Percentiles rank a stretch among this genome's conserved stretches.
Evolutionary conservation across 2,113 vertebrate genomes (phyloP).

Genomic region (Archilochus colubris): DNA sequence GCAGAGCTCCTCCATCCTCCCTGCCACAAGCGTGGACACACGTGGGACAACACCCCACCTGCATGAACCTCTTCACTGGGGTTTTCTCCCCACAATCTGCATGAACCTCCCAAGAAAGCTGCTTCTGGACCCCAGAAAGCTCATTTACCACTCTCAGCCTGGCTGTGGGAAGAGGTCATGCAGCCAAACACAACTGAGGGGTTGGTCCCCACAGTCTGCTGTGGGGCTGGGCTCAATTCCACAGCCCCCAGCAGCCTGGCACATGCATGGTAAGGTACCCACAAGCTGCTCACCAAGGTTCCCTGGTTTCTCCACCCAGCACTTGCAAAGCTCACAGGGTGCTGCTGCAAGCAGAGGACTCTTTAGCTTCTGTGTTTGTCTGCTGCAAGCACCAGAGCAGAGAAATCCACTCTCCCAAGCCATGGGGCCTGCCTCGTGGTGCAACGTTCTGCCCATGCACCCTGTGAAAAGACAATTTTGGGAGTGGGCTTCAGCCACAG

Average conservation of each 20-base stretch:
- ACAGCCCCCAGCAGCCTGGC: background rate
- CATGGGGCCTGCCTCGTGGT: fast-evolving
- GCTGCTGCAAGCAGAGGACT: background rate
- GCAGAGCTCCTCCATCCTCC: background rate
- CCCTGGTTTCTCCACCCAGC: background rate
- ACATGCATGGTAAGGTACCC: fast-evolving
- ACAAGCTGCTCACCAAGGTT: background rate
- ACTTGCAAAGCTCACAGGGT: fast-evolving
- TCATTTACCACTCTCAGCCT: background rate
- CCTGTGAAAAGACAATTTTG: fast-evolving
- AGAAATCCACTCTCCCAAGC: background rate
- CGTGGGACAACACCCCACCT: fast-evolving
- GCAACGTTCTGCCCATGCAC: fast-evolving
- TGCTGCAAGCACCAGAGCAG: background rate
- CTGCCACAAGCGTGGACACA: fast-evolving
- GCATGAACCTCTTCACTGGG: background rate
- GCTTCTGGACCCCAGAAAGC: background rate
- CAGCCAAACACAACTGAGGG: background rate
- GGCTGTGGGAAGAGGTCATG: background rate
- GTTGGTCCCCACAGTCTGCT: fast-evolving
- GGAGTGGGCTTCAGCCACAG: background rate
- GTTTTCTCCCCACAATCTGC: background rate
- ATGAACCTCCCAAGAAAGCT: background rate
- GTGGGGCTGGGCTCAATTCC: background rate
- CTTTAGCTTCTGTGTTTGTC: fast-evolving